Base-by-base conservation (phyloP, 2,888 invertebrate species). In the Linnaemya vulpina region DNA sequence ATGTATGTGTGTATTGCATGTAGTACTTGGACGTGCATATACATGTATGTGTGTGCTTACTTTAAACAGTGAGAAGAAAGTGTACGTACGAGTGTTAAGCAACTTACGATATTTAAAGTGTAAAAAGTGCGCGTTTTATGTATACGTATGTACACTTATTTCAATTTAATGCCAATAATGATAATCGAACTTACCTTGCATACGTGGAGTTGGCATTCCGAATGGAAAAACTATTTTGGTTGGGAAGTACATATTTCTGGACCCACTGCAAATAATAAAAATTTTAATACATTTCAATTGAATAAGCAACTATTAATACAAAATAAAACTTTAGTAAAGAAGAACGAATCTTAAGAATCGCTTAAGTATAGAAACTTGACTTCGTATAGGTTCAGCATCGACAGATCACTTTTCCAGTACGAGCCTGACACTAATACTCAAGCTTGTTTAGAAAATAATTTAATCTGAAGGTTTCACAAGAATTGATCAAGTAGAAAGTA, bases 191-290 rank as follows among this genome's bases (percentile, higher is more conserved):
- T 93, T 93, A 95, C 95, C 94, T 95, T 87, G 94, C 94, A 89
- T 95, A 95, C 86, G 90, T 90, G 40, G 93, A 93, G 73, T 93
- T 93, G 71, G 94, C 93, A 89, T 93, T 94, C 71, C 93, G 91
- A 86, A 93, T 91, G 79, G 93, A 92, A 87, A 94, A 93, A 84
- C 93, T 93, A 70, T 93, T 92, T 87, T 93, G 93, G 51, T 93
- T 91, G 70, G 94, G 94, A 80, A 94, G 92, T 78, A 95, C 93
- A 88, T 94, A 95, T 89, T 94, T 94, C 80, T 92, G 93, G 43
- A 95, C 93, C 88, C 94, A 92, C 93, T 94, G 89, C 17, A 92
- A 91, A 74, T 9, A 78, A 78, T 89, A 89, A 77, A 82, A 86
- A 68, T 68, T 55, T 84, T 55, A 46, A 53, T 81, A 80, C 53